Percentiles rank a stretch among this genome's conserved stretches.
These are phyloP conservation scores for Notodonta ziczac DNA, from an alignment of 2,888 invertebrate genomes.

Conservation along the genomic window DNA sequence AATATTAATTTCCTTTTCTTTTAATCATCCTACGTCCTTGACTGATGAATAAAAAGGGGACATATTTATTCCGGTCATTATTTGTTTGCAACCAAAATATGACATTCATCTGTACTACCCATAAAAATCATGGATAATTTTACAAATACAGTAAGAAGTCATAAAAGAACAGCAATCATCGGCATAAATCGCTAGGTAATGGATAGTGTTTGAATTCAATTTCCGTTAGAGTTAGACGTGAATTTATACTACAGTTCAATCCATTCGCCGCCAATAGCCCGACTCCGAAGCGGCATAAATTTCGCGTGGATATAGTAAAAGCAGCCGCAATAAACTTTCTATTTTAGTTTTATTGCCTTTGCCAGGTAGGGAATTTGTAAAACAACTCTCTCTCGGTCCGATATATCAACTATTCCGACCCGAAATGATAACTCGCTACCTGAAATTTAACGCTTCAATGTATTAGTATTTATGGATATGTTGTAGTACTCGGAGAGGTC, in stretches of 20 bases:
- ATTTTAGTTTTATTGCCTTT: slow-evolving; percentile 56
- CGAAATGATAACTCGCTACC: slow-evolving; percentile 28
- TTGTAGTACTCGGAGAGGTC: background rate
- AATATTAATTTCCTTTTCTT: too few relatives aligned
- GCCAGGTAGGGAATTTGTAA: slow-evolving; percentile 46
- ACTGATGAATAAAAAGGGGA: too few relatives aligned
- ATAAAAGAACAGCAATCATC: slow-evolving; percentile 11
- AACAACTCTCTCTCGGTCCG: slow-evolving; percentile 35
- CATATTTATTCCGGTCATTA: background rate
- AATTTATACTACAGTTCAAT: slow-evolving; percentile 48
- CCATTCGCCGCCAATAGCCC: slow-evolving; percentile 45
- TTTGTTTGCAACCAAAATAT: too few relatives aligned
- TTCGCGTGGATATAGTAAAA: slow-evolving; percentile 50
- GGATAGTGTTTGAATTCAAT: slow-evolving; percentile 39
- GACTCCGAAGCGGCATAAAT: slow-evolving; percentile 45
- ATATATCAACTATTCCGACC: slow-evolving; percentile 31
- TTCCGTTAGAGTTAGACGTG: slow-evolving; percentile 41
- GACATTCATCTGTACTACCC: too few relatives aligned
- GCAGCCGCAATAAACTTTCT: slow-evolving; percentile 55
- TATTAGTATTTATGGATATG: background rate
- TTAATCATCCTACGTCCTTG: too few relatives aligned
- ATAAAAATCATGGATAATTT: background rate
- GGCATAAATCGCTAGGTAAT: slow-evolving; percentile 16
- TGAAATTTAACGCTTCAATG: background rate
- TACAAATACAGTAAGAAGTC: background rate